phyloP scores from a whole-genome alignment of 2,888 invertebrate species.

The Dione juno region DNA sequence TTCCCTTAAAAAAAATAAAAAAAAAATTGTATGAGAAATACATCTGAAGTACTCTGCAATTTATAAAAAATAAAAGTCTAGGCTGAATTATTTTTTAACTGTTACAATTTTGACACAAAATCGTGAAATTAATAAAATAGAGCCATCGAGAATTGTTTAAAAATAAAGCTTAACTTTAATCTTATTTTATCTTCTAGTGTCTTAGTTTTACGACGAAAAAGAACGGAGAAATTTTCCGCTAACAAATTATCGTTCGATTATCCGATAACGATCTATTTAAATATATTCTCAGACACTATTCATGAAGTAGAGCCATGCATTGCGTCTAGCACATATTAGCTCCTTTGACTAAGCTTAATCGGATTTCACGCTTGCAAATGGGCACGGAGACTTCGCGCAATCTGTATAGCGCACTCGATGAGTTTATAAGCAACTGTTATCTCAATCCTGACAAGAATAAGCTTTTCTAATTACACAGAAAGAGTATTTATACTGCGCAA shows the following conservation, averaged over 20 bases:
- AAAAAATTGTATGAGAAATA: no score
- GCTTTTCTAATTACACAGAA: not conserved
- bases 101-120: no score
- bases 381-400: not conserved
- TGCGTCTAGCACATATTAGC: constrained; percentile 17
- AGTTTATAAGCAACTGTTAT: constrained; percentile 10
- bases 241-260: not conserved
- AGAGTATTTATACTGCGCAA: no score
- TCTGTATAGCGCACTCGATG: constrained; percentile 79
- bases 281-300: constrained; percentile 13
- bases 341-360: constrained; percentile 26
- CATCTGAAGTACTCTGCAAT: no score
- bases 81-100: no score
- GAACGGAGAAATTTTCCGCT: not conserved
- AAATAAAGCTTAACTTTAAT: no score
- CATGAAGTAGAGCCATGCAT: not conserved
- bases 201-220: not conserved
- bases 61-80: no score
- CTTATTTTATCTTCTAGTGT: no score
- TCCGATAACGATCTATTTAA: not conserved
- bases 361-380: constrained; percentile 25
- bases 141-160: no score
- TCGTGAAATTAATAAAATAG: no score
- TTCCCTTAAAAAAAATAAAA: no score
- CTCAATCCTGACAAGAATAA: not conserved